Conservation (phyloP, 2,888 invertebrate species). For the Torymus tubicola region DNA sequence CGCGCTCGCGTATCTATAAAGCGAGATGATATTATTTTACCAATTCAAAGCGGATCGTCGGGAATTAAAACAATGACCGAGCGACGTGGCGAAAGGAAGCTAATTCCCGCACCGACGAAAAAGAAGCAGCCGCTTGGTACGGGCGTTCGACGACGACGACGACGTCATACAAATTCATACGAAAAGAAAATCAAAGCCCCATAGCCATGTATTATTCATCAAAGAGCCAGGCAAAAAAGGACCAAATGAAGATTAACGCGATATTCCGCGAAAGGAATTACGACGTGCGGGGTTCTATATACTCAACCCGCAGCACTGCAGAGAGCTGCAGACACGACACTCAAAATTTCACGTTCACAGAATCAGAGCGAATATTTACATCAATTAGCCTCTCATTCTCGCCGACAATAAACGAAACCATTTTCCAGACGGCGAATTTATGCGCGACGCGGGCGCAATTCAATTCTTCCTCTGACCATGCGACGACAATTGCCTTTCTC, state of each 20-base stretch:
- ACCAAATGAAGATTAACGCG: conserved; percentile 51
- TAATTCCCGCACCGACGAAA: conserved; percentile 8
- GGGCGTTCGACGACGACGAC: conserved; percentile 1
- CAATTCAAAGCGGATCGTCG: conserved; percentile 24
- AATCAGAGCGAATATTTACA: conserved; percentile 54
- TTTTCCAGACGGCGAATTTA: conserved; percentile 54
- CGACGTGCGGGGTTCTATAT: not conserved
- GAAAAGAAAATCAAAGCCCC: conserved; percentile 49
- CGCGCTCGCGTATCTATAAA: not conserved
- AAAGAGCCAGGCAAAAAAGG: conserved; percentile 23
- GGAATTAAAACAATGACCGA: conserved; percentile 29
- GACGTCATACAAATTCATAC: conserved; percentile 42
- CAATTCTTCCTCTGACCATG: conserved; percentile 49
- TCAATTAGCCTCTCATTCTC: conserved; percentile 55
- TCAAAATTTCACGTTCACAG: conserved; percentile 24
- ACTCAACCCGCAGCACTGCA: not conserved
- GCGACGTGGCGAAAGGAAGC: not conserved
- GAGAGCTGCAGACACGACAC: not conserved
- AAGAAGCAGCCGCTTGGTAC: not conserved
- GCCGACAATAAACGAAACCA: conserved; percentile 51
- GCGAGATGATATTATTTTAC: conserved; percentile 10
- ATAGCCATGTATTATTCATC: conserved; percentile 50
- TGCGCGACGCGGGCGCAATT: conserved; percentile 48
- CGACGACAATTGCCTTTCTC: conserved; percentile 49
- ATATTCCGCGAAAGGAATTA: conserved; percentile 27